A percentile compares a stretch with the other conserved stretches of the same genome.
These are phyloP conservation scores for Pontoporia blainvillei DNA, from an alignment of 2,113 vertebrate genomes.

Conservation along the genomic window DNA sequence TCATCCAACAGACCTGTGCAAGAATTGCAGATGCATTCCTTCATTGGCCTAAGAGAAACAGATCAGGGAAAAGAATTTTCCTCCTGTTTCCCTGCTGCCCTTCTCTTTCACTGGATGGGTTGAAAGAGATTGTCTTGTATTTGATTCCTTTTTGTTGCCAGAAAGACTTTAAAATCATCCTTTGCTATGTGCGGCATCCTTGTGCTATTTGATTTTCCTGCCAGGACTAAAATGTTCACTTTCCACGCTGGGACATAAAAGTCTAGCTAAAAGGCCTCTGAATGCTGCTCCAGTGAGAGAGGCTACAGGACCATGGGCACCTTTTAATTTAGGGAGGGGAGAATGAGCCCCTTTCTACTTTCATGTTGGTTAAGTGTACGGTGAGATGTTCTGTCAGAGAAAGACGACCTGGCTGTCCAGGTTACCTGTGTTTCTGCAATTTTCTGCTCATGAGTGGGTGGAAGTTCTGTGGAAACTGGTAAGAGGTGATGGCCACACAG, in stretches of 20 bases:
- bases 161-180: background rate
- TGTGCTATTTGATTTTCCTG: background rate
- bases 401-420: background rate
- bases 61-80: background rate
- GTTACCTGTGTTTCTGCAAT: conserved; percentile 13
- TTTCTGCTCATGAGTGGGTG: background rate
- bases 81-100: background rate
- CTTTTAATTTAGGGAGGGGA: background rate
- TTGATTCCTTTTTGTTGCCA: background rate
- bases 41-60: background rate
- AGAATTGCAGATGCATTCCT: background rate
- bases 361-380: background rate
- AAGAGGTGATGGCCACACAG: background rate
- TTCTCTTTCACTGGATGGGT: background rate
- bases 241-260: background rate
- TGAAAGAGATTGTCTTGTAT: background rate
- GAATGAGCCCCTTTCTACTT: background rate
- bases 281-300: background rate
- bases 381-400: background rate
- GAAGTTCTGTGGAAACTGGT: background rate
- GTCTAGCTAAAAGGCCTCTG: background rate
- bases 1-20: background rate
- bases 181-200: background rate
- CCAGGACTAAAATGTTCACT: background rate
- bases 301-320: background rate